Percentiles rank a stretch among this genome's conserved stretches.
phyloP scores from a whole-genome alignment of 2,797 vertebrate species.

The Urocyon cinereoargenteus region DNA sequence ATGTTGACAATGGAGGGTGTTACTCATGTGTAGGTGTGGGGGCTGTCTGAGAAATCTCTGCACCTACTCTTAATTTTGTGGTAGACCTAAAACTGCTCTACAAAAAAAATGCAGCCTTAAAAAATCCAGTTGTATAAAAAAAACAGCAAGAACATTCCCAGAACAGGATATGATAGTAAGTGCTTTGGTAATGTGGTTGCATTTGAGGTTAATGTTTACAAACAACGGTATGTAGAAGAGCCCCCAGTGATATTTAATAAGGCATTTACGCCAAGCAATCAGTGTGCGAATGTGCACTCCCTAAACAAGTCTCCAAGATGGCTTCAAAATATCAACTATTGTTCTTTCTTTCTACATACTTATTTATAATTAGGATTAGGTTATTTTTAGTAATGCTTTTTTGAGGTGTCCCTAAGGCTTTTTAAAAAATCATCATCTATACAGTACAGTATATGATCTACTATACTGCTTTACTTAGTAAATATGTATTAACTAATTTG shows the following conservation, averaged over 20 bases:
- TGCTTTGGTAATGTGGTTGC: background rate
- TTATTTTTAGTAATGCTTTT: conserved; percentile 66
- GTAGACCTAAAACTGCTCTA: background rate
- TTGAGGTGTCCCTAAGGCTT: background rate
- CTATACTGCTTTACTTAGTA: conserved; percentile 58
- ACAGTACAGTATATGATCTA: conserved; percentile 66
- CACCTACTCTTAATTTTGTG: background rate
- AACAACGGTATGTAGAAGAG: background rate
- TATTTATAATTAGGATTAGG: conserved; percentile 75
- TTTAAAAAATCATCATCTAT: conserved; percentile 13
- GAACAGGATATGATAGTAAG: background rate
- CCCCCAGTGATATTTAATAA: background rate
- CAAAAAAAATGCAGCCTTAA: background rate
- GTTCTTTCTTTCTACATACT: conserved; percentile 62
- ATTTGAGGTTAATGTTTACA: conserved; percentile 64
- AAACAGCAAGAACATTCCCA: background rate
- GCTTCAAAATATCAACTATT: conserved; percentile 74
- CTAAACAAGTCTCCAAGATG: background rate
- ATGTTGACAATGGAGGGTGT: too few relatives aligned
- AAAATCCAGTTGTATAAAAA: background rate
- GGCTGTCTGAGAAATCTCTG: background rate
- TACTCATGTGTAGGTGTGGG: background rate
- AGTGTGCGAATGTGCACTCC: background rate
- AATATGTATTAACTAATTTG: conserved; percentile 46
- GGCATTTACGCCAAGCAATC: background rate